phyloP scores from a whole-genome alignment of 2,888 invertebrate species.

The Drosophila trichaetosa region DNA sequence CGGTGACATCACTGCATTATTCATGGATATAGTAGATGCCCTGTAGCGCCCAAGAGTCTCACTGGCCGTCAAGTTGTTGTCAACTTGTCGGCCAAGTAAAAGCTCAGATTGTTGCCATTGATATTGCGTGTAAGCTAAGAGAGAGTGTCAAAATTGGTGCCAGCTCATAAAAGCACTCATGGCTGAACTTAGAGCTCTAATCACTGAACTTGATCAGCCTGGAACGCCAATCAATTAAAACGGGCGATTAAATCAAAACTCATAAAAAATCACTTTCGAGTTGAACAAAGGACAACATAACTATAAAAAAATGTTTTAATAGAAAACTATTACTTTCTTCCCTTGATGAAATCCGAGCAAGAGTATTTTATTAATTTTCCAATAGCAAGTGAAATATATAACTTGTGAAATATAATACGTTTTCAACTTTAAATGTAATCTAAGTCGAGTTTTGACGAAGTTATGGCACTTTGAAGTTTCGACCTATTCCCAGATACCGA shows the following conservation, averaged over 20 bases:
- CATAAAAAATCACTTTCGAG: constrained; percentile 1
- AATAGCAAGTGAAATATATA: not conserved
- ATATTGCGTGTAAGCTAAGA: constrained; percentile 3
- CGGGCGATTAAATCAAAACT: not conserved
- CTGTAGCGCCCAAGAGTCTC: constrained; percentile 43
- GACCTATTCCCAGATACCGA: too few relatives aligned
- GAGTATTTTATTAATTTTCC: not conserved
- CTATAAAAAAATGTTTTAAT: not conserved
- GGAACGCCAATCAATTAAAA: constrained; percentile 51
- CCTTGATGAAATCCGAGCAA: not conserved
- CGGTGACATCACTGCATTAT: constrained; percentile 71
- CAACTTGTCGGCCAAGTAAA: constrained; percentile 45
- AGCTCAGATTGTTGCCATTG: constrained; percentile 16
- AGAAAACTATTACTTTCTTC: not conserved
- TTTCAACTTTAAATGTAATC: too few relatives aligned
- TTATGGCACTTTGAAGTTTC: too few relatives aligned
- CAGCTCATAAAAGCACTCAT: constrained; percentile 35
- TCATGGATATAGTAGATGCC: constrained; percentile 45
- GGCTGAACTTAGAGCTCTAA: constrained; percentile 24
- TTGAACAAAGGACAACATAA: not conserved
- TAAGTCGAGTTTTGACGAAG: too few relatives aligned
- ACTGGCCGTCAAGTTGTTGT: constrained; percentile 12
- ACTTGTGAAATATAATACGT: not conserved
- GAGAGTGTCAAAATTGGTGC: constrained; percentile 50
- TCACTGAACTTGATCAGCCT: constrained; percentile 44